Evolutionary conservation across 2,113 vertebrate genomes (phyloP).

Genomic region (Pristiophorus japonicus): DNA sequence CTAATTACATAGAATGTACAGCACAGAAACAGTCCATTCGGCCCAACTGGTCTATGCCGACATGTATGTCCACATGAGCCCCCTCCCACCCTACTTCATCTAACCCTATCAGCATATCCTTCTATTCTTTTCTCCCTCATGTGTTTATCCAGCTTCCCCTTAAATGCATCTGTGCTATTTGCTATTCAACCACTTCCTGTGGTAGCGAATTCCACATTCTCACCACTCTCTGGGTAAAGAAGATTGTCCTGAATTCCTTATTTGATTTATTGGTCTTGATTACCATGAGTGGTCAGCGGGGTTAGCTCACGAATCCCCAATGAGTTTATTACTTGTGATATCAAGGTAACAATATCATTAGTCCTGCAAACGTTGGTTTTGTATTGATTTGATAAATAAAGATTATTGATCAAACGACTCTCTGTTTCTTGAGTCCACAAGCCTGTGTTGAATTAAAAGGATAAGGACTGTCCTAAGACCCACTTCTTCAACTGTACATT

Average conservation of each 20-base stretch:
- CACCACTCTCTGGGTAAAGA: background rate
- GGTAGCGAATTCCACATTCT: background rate
- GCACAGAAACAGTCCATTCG: too few relatives aligned
- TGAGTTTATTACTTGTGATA: background rate
- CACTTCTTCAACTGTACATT: background rate
- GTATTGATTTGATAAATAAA: background rate
- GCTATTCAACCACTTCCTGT: too few relatives aligned
- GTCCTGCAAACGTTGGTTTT: background rate
- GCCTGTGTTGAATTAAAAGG: background rate
- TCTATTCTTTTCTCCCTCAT: too few relatives aligned
- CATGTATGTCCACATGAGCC: too few relatives aligned
- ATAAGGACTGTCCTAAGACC: too few relatives aligned
- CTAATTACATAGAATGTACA: background rate
- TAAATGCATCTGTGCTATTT: too few relatives aligned
- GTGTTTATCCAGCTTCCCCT: too few relatives aligned
- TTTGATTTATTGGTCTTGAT: background rate
- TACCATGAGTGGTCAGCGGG: background rate
- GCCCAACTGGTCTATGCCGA: too few relatives aligned
- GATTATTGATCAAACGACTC: background rate
- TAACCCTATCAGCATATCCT: too few relatives aligned
- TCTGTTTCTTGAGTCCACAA: background rate
- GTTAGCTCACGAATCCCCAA: background rate
- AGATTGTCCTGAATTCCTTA: background rate
- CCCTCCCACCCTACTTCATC: too few relatives aligned
- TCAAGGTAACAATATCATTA: background rate